Evolutionary conservation across 2,797 vertebrate species (phyloP).

Genomic region (Fundulus diaphanus): DNA sequence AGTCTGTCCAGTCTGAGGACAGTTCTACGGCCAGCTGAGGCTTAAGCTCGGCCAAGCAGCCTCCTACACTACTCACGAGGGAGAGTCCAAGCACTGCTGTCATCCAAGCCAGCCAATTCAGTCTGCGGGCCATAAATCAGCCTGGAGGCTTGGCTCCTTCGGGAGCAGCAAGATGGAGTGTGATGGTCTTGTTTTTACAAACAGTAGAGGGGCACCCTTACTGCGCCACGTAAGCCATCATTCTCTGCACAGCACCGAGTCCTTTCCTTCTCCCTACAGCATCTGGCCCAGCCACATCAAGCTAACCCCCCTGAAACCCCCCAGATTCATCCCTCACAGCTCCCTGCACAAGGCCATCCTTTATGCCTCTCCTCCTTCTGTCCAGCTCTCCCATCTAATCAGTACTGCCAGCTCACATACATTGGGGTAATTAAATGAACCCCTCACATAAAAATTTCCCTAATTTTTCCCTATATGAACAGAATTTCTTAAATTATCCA

Average conservation of each 20-base stretch:
- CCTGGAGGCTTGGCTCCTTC: conserved; percentile 79
- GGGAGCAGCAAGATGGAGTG: conserved; percentile 86
- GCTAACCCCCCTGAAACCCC: conserved; percentile 28
- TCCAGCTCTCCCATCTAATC: conserved; percentile 66
- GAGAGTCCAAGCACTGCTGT: conserved; percentile 81
- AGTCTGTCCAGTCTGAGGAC: conserved; percentile 65
- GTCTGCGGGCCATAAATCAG: conserved; percentile 84
- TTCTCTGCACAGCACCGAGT: conserved; percentile 72
- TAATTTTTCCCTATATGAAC: conserved; percentile 53
- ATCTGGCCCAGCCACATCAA: conserved; percentile 76
- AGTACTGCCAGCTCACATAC: conserved; percentile 51
- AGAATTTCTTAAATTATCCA: conserved; percentile 40
- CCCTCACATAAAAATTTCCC: conserved; percentile 49
- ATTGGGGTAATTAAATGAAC: conserved; percentile 71
- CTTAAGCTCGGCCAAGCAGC: conserved; percentile 66
- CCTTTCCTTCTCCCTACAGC: conserved; percentile 73
- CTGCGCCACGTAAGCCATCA: conserved; percentile 77
- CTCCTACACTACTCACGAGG: conserved; percentile 73
- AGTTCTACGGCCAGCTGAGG: conserved; percentile 66
- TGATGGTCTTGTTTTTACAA: conserved; percentile 89
- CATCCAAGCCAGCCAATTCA: conserved; percentile 82
- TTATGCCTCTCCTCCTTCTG: conserved; percentile 58
- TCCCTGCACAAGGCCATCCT: conserved; percentile 46
- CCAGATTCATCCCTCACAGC: conserved; percentile 61
- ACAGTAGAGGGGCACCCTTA: conserved; percentile 83